Conservation (phyloP, 2,888 invertebrate genomes). For the Trichopria drosophilae region DNA sequence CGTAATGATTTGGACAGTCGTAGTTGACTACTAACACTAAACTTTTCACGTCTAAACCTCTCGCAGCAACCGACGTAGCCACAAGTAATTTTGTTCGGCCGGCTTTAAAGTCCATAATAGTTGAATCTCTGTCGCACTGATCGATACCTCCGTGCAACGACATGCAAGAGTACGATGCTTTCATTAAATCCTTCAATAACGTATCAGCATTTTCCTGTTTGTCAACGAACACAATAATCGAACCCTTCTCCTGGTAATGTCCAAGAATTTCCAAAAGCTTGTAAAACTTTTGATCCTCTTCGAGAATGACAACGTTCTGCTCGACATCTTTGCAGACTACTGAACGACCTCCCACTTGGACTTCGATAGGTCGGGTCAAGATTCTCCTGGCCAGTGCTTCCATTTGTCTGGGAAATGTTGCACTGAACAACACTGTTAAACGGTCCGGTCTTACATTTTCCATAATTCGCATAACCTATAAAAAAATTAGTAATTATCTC, state of each 20-base stretch:
- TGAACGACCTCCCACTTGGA: conserved; percentile 94
- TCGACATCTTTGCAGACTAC: conserved; percentile 98
- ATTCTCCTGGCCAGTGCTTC: conserved; percentile 95
- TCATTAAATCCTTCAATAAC: conserved; percentile 90
- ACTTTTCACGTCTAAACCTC: conserved; percentile 98
- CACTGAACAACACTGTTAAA: conserved; percentile 98
- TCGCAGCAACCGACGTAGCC: conserved; percentile 96
- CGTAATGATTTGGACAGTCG: conserved; percentile 99
- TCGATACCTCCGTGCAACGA: conserved; percentile 98
- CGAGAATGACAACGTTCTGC: conserved; percentile 89
- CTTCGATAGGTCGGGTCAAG: conserved; percentile 92
- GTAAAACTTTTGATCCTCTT: conserved; percentile 96
- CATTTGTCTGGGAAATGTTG: conserved; percentile 99
- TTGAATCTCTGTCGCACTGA: conserved; percentile 98
- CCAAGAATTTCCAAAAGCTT: conserved; percentile 98
- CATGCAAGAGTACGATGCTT: conserved; percentile 94
- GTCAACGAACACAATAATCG: conserved; percentile 96
- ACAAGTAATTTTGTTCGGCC: conserved; percentile 90
- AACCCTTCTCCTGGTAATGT: conserved; percentile 87
- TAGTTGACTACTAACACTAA: conserved; percentile 97
- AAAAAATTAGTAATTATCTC: background rate
- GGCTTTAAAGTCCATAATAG: conserved; percentile 95
- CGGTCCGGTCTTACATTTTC: conserved; percentile 96
- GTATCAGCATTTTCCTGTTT: conserved; percentile 98
- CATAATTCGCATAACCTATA: conserved; percentile 90